Base-by-base conservation (phyloP, 2,113 vertebrate genomes). In the Psilopogon haemacephalus region DNA sequence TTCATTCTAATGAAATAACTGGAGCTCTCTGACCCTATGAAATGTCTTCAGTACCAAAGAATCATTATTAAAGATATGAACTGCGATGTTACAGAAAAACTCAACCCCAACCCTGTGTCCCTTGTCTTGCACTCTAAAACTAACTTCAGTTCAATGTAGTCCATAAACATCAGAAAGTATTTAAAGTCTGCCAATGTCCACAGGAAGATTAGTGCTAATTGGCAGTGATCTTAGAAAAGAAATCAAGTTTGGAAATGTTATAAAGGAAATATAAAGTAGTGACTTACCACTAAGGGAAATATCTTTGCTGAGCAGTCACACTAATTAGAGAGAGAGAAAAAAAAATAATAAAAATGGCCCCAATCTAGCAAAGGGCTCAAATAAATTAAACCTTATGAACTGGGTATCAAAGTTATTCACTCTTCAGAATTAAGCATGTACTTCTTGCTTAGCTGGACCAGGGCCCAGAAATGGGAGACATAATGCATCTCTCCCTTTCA, bases 1-100 rank as follows among this genome's bases (percentile, higher is more conserved):
- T 94, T 93, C 76, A 80, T 83, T 76, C 65, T 95, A 95, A 95
- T 96, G 77, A 95, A 96, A 91, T 95, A 95, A 85, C n/a, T 16
- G 62, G 83, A 84, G 62, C 21, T 33, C 80, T 72, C 78, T 95
- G 92, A 94, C 90, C 85, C 90, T 89, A n/a, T 35, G 64, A 94
- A 86, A 84, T 46, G 48, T 88, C 52, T 79, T 87, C 75, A 79
- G 76, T 64, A 89, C 58, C 82, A 85, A 70, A 74, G 46, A 90
- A 84, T 44, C 35, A 30, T 89, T 84, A 95, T 70, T 84, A 94
- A 93, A 93, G 75, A 90, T 37, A 77, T 32, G 40, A 94, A 84
- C 58, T 77, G 38, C 64, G 69, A 85, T 80, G 56, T 80, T 90
- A 78, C n/a, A 35, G 54, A 92, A 90, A 86, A 80, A 9, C 2